These are phyloP conservation scores for Nyctibius bracteatus DNA, from an alignment of 2,113 vertebrate species.

Conservation along the genomic window DNA sequence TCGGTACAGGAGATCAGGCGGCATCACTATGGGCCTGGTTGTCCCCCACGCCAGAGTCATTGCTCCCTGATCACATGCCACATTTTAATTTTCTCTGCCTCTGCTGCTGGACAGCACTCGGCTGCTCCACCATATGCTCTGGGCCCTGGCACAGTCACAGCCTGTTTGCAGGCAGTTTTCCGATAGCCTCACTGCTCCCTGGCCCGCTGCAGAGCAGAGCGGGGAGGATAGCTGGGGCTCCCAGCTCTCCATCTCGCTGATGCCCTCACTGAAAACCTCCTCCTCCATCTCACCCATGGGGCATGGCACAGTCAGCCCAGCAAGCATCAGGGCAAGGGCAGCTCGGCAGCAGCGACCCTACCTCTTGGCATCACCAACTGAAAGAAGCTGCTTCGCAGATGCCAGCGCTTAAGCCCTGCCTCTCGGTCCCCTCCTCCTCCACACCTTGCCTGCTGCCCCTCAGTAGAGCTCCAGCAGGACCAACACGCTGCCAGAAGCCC, in stretches of 20 bases:
- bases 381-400: rapidly evolving
- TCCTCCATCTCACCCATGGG: neutral
- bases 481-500: neutral
- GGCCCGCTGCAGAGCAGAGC: neutral
- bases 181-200: neutral
- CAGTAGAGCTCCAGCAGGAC: neutral
- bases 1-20: neutral
- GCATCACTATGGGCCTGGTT: neutral
- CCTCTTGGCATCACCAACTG: neutral
- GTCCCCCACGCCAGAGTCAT: neutral
- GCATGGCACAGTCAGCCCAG: neutral
- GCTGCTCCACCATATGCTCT: neutral
- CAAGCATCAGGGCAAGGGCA: rapidly evolving
- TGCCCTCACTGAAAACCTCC: neutral
- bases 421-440: neutral
- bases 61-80: neutral
- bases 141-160: neutral
- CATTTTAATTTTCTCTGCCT: neutral
- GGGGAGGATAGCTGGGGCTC: rapidly evolving
- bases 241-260: neutral
- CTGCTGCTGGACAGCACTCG: neutral
- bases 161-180: neutral
- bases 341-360: neutral
- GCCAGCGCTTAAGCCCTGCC: neutral
- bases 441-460: neutral